These are phyloP conservation scores for Prosapia bicincta DNA, from an alignment of 2,888 invertebrate genomes.

Conservation along the genomic window DNA sequence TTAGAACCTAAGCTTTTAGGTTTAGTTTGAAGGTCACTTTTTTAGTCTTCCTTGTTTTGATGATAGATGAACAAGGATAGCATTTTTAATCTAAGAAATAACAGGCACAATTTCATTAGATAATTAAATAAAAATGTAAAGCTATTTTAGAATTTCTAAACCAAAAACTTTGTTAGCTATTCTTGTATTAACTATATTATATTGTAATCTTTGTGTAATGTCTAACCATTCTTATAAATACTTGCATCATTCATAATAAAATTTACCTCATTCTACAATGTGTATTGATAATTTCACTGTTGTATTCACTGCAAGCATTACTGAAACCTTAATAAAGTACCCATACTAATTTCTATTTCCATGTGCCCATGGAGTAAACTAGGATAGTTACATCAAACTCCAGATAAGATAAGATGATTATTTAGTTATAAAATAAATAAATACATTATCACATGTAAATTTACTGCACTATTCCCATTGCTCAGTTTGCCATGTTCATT, in stretches of 20 bases:
- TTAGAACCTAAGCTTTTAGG: neutral
- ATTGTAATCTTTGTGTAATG: neutral
- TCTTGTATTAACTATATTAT: neutral
- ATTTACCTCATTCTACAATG: neutral
- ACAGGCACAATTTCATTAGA: neutral
- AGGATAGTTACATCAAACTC: no score
- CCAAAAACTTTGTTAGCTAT: neutral
- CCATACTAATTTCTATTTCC: no score
- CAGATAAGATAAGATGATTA: no score
- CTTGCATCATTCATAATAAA: neutral
- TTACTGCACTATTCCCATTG: no score
- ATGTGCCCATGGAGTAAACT: no score
- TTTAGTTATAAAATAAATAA: no score
- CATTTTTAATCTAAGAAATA: neutral
- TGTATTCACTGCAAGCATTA: no score
- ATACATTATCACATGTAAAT: no score
- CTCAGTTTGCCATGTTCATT: no score
- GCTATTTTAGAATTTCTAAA: neutral
- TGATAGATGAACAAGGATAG: neutral
- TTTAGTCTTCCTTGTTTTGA: constrained; percentile 26
- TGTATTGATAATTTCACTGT: no score
- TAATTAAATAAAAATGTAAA: neutral
- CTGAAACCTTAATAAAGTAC: no score
- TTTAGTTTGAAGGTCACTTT: constrained; percentile 20
- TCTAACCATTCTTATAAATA: neutral